Evolutionary conservation across 2,888 invertebrate genomes (phyloP), one percentile per base, ranked within the genome.

Genomic region (Nomada fabriciana): DNA sequence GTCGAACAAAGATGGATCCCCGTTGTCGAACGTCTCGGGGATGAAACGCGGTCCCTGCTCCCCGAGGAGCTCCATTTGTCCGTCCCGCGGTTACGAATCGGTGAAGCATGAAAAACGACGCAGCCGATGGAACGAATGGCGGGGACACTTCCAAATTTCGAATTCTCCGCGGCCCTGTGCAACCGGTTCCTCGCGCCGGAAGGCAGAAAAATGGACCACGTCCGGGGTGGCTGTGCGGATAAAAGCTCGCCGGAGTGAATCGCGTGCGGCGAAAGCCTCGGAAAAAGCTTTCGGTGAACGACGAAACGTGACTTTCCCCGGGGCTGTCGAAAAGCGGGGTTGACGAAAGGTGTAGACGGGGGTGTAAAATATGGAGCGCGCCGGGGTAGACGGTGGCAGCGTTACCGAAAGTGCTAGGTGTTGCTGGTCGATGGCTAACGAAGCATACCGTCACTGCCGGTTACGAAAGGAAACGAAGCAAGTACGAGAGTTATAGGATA

Each of bases 21-120:
- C 57, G 23, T 42, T 23, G 43, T 42, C 57, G 20, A 53, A 53
- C 42, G 25, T 47, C n/a, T 36, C 10, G n/a, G 13, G 47, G 55
- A 20, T 36, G 25, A 57, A 57, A 43, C 29, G 23, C n/a, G 55
- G 23, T 42, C n/a, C 20, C 59, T 69, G 36, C 42, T 29, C n/a
- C 47, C 18, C 29, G 60, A 63, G 42, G 60, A 53, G 70, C 43
- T 47, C 59, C 73, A 61, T 81, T 78, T 67, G 70, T 74, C 65
- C 61, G 65, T 55, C 47, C 53, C 60, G 64, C n/a, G 76, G 67
- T 57, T 43, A n/a, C 20, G 59, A 71, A 82, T 76, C 76, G 72
- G 55, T n/a, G 53, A 25, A 47, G 43, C 78, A 71, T 47, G 76
- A 80, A 59, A 68, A 72, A 76, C 63, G 63, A 29, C 42, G n/a